phyloP scores from a whole-genome alignment of 1,140 invertebrate genomes.

The Spodoptera frugiperda region DNA sequence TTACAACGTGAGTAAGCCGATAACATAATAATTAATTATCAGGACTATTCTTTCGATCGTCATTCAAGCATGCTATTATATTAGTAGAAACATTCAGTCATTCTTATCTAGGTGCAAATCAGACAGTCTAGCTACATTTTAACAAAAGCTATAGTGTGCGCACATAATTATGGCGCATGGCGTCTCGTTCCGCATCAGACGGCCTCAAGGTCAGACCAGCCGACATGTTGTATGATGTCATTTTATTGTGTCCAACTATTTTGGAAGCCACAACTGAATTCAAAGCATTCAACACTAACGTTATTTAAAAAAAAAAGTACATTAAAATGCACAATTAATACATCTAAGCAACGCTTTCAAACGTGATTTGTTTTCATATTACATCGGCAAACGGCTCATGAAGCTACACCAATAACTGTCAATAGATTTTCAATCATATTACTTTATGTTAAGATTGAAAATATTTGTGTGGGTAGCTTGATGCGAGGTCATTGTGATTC shows the following conservation, averaged over 20 bases:
- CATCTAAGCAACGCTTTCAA: neutral
- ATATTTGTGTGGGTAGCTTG: no score
- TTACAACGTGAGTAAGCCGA: no score
- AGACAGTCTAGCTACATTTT: neutral
- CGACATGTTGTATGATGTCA: neutral
- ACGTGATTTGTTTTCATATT: no score
- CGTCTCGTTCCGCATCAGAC: neutral
- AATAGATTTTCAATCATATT: no score
- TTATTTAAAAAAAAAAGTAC: neutral
- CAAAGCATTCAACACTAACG: neutral
- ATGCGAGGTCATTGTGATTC: no score
- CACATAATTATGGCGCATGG: neutral
- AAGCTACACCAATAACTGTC: no score
- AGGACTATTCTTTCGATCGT: no score
- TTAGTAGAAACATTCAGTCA: no score
- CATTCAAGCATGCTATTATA: no score
- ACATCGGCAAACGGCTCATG: no score
- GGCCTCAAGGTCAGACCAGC: neutral
- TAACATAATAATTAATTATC: no score
- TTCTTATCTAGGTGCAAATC: neutral
- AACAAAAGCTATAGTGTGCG: neutral
- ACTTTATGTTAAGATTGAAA: no score
- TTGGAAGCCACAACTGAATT: neutral
- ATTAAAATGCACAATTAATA: neutral
- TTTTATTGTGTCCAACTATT: conserved; percentile 4